Evolutionary conservation across 2,888 invertebrate species (phyloP), one percentile per base, ranked within the genome.

Genomic region (Orthonevra nobilis): DNA sequence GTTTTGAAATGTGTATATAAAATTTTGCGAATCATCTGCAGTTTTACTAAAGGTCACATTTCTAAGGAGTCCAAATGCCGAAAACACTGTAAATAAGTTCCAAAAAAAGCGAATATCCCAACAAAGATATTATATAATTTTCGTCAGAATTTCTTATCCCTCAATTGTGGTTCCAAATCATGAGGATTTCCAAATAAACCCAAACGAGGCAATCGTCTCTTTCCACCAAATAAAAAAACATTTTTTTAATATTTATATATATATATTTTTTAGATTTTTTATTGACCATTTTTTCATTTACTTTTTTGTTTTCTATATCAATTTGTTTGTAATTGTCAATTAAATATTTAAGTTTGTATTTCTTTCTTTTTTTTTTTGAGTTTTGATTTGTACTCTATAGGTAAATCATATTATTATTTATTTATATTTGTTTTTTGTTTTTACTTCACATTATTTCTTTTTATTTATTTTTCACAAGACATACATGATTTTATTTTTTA

Each of bases 361-460:
- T 61, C 46, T 34, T 63, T 44, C 56, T 48, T 56, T 50, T 10
- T 69, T 50, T 42, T 58, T 52, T 52, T 61, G 52, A 69, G 60
- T 79, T 79, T 79, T 79, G 72, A 79, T 79, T 79, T 79, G 79
- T 79, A 79, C 79, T 79, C 73, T 79, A 79, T 79, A 79, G 79
- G 79, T 79, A 79, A 79, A 79, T 73, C 79, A 79, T 79, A 64
- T 77, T 73, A n/a, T 79, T 56, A 56, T 72, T 63, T 15, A 20
- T 40, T 74, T 52, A 12, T 46, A 69, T 64, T 30, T 48, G 32
- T 34, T 48, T 28, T 19, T n/a, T n/a, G n/a, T 42, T 30, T 58
- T 58, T 36, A 10, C 12, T 52, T 66, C 26, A 52, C 54, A 42
- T 66, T 6, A 34, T 15, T 34, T 32, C 68, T 10, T 56, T 36